Evolutionary conservation across 2,797 vertebrate species (phyloP), one percentile per base, ranked within the genome.

Genomic region (Pipistrellus pipistrellus): DNA sequence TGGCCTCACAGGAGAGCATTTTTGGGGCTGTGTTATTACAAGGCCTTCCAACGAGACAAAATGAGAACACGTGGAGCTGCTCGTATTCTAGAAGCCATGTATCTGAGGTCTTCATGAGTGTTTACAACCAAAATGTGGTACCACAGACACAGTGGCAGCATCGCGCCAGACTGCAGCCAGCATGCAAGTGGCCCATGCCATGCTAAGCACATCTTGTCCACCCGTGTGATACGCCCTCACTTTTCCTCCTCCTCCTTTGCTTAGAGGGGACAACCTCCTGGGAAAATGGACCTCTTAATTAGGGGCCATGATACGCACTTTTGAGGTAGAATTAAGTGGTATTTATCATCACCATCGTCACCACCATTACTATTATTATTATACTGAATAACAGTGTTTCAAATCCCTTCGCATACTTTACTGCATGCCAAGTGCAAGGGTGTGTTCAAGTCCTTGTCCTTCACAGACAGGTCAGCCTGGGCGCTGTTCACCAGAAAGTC

Each of bases 391-490:
- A 38, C 6, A 55, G 3, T 84, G 77, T 20, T 77, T 64, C 87
- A 46, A 93, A 23, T 44, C 81, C 71, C 90, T 96, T 62, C 90
- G 98, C 99, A 97, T 98, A 99, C 99, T 91, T 98, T 99, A 98
- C 98, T 99, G 98, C 99, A 99, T 81, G 99, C 99, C 96, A 99
- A 98, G 96, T 99, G 99, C 93, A 99, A 98, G 69, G 99, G 98
- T 2, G 99, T 99, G 97, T 99, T 99, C 92, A 98, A 98, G 18
- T 99, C 98, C 90, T 98, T 98, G 91, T 99, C 99, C 13, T 98
- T 99, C 88, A 99, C 93, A 85, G 98, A 98, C 97, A 99, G 98
- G 96, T 98, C 98, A 90, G 98, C 98, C 53, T 98, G 98, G 93
- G 98, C 97, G 96, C 97, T 97, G 97, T 98, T 99, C 97, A 99